Evolutionary conservation across 2,113 vertebrate genomes (phyloP).

Genomic region (Cyprinodon variegatus): DNA sequence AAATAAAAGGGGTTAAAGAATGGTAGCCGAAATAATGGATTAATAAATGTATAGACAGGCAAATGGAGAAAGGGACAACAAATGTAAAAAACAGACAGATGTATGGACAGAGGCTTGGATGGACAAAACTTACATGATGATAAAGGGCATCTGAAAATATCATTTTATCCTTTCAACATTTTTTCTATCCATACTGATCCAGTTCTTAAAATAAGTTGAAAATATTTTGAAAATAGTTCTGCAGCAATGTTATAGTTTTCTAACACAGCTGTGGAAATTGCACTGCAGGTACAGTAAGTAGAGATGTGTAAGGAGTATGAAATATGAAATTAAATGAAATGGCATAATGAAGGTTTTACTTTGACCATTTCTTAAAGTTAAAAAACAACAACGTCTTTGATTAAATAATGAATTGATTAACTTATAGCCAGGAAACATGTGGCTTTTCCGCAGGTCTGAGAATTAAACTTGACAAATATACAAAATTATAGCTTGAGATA

Average conservation of each 20-base stretch:
- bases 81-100: too few relatives aligned
- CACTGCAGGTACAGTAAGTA: neutral
- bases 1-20: too few relatives aligned
- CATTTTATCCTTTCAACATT: too few relatives aligned
- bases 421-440: neutral
- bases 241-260: neutral
- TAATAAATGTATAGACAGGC: too few relatives aligned
- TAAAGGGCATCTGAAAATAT: too few relatives aligned
- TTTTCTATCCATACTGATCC: too few relatives aligned
- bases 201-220: neutral
- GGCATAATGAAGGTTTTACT: neutral
- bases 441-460: neutral
- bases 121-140: too few relatives aligned
- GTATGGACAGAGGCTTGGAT: too few relatives aligned
- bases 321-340: neutral
- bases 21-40: too few relatives aligned
- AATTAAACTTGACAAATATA: neutral
- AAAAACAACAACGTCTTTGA: neutral
- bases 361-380: neutral
- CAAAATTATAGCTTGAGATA: neutral
- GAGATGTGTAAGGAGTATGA: too few relatives aligned
- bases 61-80: too few relatives aligned
- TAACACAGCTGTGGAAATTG: neutral
- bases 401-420: too few relatives aligned
- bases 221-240: neutral